A percentile compares a stretch with the other conserved stretches of the same genome.
These are phyloP conservation scores for Rhagoletis zephyria DNA, from an alignment of 1,140 invertebrate species.

Conservation along the genomic window DNA sequence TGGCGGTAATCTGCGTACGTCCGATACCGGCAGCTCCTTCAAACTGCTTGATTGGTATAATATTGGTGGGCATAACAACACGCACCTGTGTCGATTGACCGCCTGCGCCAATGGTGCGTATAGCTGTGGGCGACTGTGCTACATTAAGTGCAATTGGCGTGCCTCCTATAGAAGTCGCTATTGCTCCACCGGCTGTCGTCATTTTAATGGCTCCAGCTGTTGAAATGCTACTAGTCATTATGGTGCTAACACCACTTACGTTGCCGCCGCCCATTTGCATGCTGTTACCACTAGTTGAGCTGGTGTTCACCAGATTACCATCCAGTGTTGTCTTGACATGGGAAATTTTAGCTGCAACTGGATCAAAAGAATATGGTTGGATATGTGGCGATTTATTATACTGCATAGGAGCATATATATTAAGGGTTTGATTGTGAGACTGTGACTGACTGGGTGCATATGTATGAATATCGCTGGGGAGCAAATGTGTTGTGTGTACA, in stretches of 20 bases:
- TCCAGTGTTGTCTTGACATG: conserved; percentile 66
- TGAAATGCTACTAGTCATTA: conserved; percentile 63
- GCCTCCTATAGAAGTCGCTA: conserved; percentile 61
- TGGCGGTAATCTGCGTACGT: conserved; percentile 70
- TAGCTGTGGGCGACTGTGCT: conserved; percentile 65
- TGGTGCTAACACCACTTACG: conserved; percentile 58
- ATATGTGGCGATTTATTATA: conserved; percentile 59
- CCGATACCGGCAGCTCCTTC: conserved; percentile 65
- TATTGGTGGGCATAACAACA: conserved; percentile 67
- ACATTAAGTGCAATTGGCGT: conserved; percentile 66
- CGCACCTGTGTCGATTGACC: conserved; percentile 71
- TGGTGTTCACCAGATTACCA: conserved; percentile 17
- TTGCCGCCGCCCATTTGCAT: conserved; percentile 53
- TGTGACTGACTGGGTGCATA: background rate
- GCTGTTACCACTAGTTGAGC: background rate
- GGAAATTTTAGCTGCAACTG: conserved; percentile 70
- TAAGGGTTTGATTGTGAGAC: background rate
- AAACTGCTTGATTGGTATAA: conserved; percentile 66
- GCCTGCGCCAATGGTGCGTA: conserved; percentile 66
- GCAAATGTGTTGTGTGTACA: conserved; percentile 35
- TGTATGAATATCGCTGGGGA: background rate
- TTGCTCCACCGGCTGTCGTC: conserved; percentile 62
- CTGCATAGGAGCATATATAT: background rate
- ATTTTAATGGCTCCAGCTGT: conserved; percentile 67
- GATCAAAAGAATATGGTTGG: conserved; percentile 66